These are phyloP conservation scores for Campylorhamphus procurvoides DNA, from an alignment of 2,113 vertebrate species.

Conservation along the genomic window DNA sequence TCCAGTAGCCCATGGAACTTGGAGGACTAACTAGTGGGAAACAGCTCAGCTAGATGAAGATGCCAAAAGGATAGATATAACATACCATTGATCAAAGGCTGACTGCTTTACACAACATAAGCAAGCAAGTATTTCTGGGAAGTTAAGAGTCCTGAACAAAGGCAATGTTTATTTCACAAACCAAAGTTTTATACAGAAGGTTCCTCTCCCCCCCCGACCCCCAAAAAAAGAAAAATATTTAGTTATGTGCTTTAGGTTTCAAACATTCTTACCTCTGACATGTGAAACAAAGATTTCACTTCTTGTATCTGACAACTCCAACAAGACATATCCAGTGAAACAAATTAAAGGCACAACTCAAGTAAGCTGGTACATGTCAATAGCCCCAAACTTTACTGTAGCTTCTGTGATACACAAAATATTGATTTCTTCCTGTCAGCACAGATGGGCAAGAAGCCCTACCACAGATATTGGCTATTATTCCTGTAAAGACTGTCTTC, in stretches of 20 bases:
- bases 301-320: background rate
- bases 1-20: background rate
- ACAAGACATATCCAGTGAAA: background rate
- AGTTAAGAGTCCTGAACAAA: background rate
- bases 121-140: background rate
- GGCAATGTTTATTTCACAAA: background rate
- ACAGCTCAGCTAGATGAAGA: background rate
- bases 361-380: background rate
- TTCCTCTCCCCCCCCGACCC: background rate
- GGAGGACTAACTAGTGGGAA: background rate
- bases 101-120: background rate
- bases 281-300: background rate
- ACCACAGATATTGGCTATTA: slow-evolving; percentile 16
- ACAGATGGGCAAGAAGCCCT: background rate
- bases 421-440: slow-evolving; percentile 14
- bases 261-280: background rate
- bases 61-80: background rate
- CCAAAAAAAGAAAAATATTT: background rate
- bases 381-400: background rate
- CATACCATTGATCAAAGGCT: background rate
- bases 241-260: background rate
- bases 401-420: slow-evolving; percentile 15
- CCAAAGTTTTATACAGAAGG: background rate
- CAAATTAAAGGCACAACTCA: background rate
- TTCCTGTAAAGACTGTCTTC: slow-evolving; percentile 3